phyloP scores from a whole-genome alignment of 2,888 invertebrate genomes.

The Cheilosia scutellata region DNA sequence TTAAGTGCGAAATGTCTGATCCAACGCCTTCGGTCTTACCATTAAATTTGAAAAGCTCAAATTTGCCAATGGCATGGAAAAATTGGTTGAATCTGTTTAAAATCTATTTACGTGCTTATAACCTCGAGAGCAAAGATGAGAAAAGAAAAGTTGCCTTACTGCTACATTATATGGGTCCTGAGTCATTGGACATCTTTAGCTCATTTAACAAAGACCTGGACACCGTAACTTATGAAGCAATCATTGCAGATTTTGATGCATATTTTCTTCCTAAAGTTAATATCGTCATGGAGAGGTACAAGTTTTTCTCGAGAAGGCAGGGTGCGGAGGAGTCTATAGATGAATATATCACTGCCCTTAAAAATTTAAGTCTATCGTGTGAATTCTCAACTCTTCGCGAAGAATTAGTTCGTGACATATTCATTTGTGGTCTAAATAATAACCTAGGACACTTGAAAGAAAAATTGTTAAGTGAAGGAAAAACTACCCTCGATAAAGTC shows the following conservation, averaged over 20 bases:
- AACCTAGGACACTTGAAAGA: constrained; percentile 11
- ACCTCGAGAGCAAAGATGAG: constrained; percentile 11
- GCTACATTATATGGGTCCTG: constrained; percentile 23
- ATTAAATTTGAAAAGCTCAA: neutral
- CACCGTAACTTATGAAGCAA: neutral
- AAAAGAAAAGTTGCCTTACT: constrained; percentile 29
- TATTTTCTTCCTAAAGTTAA: constrained; percentile 44
- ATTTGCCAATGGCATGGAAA: constrained; percentile 13
- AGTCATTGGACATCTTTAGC: constrained; percentile 29
- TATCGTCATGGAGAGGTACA: constrained; percentile 43
- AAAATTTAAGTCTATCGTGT: constrained; percentile 51
- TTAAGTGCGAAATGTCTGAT: too few species aligned
- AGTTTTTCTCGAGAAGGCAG: constrained; percentile 42
- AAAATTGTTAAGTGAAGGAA: constrained; percentile 16
- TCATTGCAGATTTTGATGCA: constrained; percentile 19
- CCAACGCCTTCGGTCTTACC: too few species aligned
- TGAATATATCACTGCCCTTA: constrained; percentile 45
- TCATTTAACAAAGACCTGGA: constrained; percentile 5
- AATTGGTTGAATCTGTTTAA: constrained; percentile 17
- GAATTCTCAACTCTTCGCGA: constrained; percentile 18
- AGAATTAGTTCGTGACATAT: constrained; percentile 17
- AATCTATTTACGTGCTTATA: constrained; percentile 14
- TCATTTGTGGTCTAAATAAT: constrained; percentile 10
- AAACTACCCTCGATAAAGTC: neutral
- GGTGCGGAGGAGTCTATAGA: constrained; percentile 32